A percentile compares a stretch with the other conserved stretches of the same genome.
phyloP scores from a whole-genome alignment of 2,113 vertebrate species.

The Cochlearius cochlearius region DNA sequence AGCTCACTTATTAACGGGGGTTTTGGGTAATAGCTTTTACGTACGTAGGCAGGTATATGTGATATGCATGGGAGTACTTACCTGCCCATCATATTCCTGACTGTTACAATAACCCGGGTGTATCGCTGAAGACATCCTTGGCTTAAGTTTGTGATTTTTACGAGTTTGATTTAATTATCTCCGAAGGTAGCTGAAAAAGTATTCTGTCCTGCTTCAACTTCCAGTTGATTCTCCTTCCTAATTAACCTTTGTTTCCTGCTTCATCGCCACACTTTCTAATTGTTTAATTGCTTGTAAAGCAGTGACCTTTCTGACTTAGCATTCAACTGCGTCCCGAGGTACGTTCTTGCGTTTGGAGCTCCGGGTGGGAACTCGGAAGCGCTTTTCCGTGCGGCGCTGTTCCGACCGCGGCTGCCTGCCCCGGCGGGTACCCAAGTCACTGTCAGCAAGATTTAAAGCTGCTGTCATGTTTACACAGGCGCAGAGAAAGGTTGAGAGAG shows the following conservation, averaged over 20 bases:
- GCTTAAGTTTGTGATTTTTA: background rate
- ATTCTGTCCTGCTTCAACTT: background rate
- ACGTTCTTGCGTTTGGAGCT: background rate
- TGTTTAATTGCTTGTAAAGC: background rate
- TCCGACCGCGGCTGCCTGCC: slow-evolving; percentile 13
- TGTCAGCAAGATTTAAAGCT: slow-evolving; percentile 64
- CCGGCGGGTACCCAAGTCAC: slow-evolving; percentile 17
- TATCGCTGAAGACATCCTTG: background rate
- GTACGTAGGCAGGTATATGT: background rate
- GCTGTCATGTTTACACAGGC: slow-evolving; percentile 43
- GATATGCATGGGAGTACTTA: background rate
- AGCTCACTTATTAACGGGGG: background rate
- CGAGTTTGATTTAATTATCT: background rate
- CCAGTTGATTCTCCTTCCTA: background rate
- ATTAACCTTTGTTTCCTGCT: background rate
- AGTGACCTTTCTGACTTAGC: background rate
- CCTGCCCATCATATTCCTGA: background rate
- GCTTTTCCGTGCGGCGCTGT: background rate
- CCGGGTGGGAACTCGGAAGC: background rate
- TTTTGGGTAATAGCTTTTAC: background rate
- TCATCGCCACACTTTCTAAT: background rate
- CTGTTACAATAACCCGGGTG: background rate
- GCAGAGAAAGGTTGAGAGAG: background rate
- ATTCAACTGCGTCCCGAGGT: background rate
- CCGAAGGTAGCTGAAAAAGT: background rate